Conservation (phyloP, 2,888 invertebrate species). For the Eilema griseolum region DNA sequence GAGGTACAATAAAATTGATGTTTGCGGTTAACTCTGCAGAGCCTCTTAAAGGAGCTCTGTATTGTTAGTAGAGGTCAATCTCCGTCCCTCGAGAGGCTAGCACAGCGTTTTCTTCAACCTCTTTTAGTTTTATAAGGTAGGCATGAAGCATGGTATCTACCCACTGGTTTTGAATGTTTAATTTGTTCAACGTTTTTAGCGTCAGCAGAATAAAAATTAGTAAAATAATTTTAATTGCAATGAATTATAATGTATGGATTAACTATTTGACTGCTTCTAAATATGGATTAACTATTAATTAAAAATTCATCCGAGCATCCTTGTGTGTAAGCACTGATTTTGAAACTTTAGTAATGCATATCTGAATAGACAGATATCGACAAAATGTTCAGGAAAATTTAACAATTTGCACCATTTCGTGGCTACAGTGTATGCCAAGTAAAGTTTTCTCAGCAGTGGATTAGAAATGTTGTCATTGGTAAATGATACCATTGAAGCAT, state of each 20-base stretch:
- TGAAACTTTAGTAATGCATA: too few species aligned
- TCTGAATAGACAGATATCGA: too few species aligned
- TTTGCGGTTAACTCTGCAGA: not conserved
- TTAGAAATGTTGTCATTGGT: not conserved
- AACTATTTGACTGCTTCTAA: too few species aligned
- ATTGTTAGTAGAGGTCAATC: conserved; percentile 5
- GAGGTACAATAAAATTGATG: not conserved
- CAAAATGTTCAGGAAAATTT: too few species aligned
- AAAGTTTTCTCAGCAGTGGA: too few species aligned
- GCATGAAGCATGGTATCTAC: not conserved
- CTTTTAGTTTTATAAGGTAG: not conserved
- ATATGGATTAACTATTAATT: too few species aligned
- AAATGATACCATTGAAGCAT: not conserved
- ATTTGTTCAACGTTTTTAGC: not conserved
- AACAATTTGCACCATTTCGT: not conserved
- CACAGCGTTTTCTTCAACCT: conserved; percentile 5
- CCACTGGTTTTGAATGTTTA: not conserved
- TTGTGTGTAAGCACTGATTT: too few species aligned
- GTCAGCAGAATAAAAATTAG: not conserved
- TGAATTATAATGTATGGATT: too few species aligned
- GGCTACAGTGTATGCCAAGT: not conserved
- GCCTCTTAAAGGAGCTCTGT: not conserved
- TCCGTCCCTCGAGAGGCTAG: conserved; percentile 1
- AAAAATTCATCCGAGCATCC: too few species aligned
- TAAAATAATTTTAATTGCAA: too few species aligned